Base-by-base conservation (phyloP, 2,888 invertebrate genomes). In the Choristoneura rosaceana region DNA sequence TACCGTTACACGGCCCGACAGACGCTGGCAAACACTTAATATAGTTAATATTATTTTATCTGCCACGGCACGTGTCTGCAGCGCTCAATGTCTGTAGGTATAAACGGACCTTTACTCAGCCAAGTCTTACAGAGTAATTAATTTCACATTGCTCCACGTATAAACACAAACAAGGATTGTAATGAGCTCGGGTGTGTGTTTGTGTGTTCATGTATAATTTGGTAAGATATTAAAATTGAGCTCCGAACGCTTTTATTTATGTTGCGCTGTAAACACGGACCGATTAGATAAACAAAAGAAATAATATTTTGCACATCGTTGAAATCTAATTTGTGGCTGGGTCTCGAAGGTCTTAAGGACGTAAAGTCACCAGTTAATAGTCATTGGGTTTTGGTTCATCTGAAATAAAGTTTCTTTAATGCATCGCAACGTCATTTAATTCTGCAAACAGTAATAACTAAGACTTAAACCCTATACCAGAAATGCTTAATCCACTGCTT, bases 111-210 rank as follows among this genome's bases (percentile, higher is more conserved):
- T n/a, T 25, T 25, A 83, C 80, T 82, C 80, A 75, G 76, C 76
- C 76, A 61, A 67, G 66, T 76, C 75, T 77, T 77, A 77, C 78
- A 78, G 76, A 75, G 79, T 82, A 83, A 84, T 84, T 84, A 84
- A 84, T 84, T 82, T 82, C 81, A 78, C 77, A 81, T 81, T 77
- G 82, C 81, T 82, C 78, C 79, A 77, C 78, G 79, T 75, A 78
- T 80, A 80, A 84, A 84, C 78, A 83, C 80, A 82, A 83, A 81
- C 83, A 81, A 73, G 79, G 80, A 79, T 82, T 82, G 81, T 83
- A 82, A 84, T 82, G 81, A 84, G 81, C 81, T 77, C 77, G 76
- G 78, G 77, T 76, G 76, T 81, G 80, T 82, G 81, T 82, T 81
- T 81, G 77, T 81, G 74, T 79, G 79, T 71, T 69, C 69, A 61